Evolutionary conservation across 1,140 invertebrate genomes (phyloP), one percentile per base, ranked within the genome.

Genomic region (Ectropis grisescens): DNA sequence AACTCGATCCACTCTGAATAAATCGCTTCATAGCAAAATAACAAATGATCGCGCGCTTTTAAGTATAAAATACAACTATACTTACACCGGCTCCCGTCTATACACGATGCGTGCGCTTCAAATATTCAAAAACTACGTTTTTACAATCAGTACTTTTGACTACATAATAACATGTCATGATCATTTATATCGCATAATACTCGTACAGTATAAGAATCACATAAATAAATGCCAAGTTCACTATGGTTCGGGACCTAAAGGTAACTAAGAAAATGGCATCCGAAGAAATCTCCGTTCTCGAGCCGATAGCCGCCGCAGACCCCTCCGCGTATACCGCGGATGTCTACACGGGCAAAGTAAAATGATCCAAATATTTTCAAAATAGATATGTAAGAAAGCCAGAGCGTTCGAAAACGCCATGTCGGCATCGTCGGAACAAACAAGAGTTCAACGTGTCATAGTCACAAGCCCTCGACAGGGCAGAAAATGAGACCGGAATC

Each of bases 221-320:
- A 72, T 70, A 70, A 75, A 80, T 80, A 80, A 80, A 80, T 80
- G 75, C 75, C 71, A 75, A 58, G 70, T 75, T 65, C 65, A 65
- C 66, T 74, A 67, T 68, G 64, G 64, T 71, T 66, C 58, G 45
- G 66, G 59, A 74, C 60, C 69, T 80, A 78, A 53, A 61, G 76
- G 70, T 78, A 81, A 81, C 70, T 81, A 68, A 78, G 69, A 69
- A 60, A 74, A 78, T 78, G 76, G 70, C 72, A 78, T 78, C 64
- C 50, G 56, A 76, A 66, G 60, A 68, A 62, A 61, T 44, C 37
- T 33, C 51, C 41, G 45, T 49, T 47, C 41, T 44, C 41, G 47
- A 27, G 24, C 34, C 49, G 34, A 42, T 38, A 41, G 37, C 37
- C 36, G 37, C 41, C 43, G 53, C 55, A 57, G 52, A 68, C 46